Evolutionary conservation across 2,888 invertebrate genomes (phyloP), one percentile per base, ranked within the genome.

Genomic region (Temnothorax rugatulus): DNA sequence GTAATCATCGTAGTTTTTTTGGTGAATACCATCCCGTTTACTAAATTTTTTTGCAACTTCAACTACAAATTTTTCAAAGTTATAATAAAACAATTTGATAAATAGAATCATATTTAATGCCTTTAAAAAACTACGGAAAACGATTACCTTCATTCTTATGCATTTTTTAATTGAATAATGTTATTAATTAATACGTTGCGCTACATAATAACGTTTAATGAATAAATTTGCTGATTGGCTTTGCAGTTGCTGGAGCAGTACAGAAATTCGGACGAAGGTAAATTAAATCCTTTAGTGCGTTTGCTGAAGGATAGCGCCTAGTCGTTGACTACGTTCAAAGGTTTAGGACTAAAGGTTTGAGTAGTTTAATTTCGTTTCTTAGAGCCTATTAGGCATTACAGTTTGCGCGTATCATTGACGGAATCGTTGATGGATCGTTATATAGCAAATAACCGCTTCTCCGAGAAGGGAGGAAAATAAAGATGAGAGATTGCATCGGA

Each of bases 211-310:
- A 61, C 18, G 7, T 64, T 75, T 25, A 54, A 59, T 29, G 9
- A 25, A 54, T 77, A 59, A n/a, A 50, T 75, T 82, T 85, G 52
- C 34, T 29, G 52, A 84, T 64, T 90, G 87, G 90, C 90, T 91
- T 94, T 95, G 77, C 95, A 96, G 96, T 93, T 96, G 86, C 94
- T 96, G 89, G 96, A 96, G 90, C 96, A 96, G 88, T 96, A 96
- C 93, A 95, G 95, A 88, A 95, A 95, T 86, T 96, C 96, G 1
- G 95, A 95, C 68, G 94, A 94, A 82, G 96, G 96, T 64, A 95
- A 95, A 89, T 94, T 94, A 68, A 95, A 96, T 92, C 95, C 95
- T 64, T 92, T 96, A 90, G 95, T 96, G 47, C 95, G 95, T 90
- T 91, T 96, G 85, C 92, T 96, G 90, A 94, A 91, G 87, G 85